Evolutionary conservation across 2,113 vertebrate genomes (phyloP), one percentile per base, ranked within the genome.

Genomic region (Hystrix brachyura): DNA sequence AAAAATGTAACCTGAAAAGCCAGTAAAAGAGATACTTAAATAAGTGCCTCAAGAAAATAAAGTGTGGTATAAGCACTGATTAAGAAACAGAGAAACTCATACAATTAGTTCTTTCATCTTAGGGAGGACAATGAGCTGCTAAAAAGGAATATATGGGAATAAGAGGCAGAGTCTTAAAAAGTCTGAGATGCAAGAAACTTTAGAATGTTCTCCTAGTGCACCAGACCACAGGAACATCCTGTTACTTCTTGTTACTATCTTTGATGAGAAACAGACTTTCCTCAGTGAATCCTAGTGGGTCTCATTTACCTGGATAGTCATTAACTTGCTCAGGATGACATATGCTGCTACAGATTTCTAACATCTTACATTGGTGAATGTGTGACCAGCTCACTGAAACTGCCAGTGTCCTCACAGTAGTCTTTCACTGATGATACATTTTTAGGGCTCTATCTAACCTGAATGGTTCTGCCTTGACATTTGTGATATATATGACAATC

Each of bases 1-100:
- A 38, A 88, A 88, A 93, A 91, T 69, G 23, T 81, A 64, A 85
- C n/a, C n/a, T 48, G 4, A 74, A 91, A 94, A 94, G 15, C 9
- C 51, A 96, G 18, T 64, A 62, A 88, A 84, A 90, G 12, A 57
- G 43, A 46, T 53, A 93, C 21, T 46, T 90, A 67, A 4, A 51
- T 76, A 85, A 27, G 14, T 60, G 19, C 59, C 85, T 92, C 34
- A 88, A 88, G 57, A 59, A 87, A 93, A 93, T 15, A 78, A 89
- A 59, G n/a, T 21, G 55, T 62, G 43, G 15, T 46, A 34, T 72
- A 95, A 87, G 18, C 34, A 91, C 34, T 86, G n/a, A 67, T 59
- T 93, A 65, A 94, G 29, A 92, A 86, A 82, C 25, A 71, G 7
- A 81, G 32, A 48, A 93, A 48, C 25, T 94, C 0, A 78, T 34